Evolutionary conservation across 1,140 invertebrate genomes (phyloP).

Genomic region (Drosophila orosa): DNA sequence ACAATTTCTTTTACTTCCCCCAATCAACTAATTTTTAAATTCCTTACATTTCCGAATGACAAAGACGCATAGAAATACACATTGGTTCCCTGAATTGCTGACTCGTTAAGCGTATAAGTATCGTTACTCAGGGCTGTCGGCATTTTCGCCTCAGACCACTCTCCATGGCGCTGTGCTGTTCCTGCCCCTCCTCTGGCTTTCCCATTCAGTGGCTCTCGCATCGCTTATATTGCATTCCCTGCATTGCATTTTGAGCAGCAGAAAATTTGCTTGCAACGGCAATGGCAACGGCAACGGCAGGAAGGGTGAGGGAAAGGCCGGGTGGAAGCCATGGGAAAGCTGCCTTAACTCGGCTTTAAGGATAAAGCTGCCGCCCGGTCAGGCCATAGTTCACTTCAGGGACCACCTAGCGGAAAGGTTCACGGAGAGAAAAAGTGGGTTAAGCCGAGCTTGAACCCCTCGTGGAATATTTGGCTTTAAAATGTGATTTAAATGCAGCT

Average conservation of each 20-base stretch:
- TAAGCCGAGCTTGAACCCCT: neutral
- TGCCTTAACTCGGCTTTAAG: conserved; percentile 46
- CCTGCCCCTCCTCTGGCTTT: conserved; percentile 6
- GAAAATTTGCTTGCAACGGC: conserved; percentile 48
- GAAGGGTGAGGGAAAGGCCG: neutral
- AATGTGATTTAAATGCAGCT: neutral
- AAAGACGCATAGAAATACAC: neutral
- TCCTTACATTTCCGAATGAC: neutral
- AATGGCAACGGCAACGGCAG: conserved; percentile 15
- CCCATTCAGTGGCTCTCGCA: conserved; percentile 39
- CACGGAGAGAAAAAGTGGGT: conserved; percentile 10
- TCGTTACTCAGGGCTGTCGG: neutral
- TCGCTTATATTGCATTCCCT: conserved; percentile 66
- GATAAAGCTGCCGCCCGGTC: conserved; percentile 37
- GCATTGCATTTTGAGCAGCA: conserved; percentile 48
- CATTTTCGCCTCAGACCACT: conserved; percentile 1
- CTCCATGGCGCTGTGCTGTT: conserved; percentile 1
- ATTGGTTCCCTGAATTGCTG: conserved; percentile 1
- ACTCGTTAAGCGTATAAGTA: conserved; percentile 7
- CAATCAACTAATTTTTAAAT: neutral
- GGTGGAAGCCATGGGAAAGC: conserved; percentile 24
- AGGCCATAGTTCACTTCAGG: conserved; percentile 38
- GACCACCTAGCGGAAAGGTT: neutral
- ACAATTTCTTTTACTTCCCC: too few relatives aligned
- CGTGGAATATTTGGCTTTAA: neutral